phyloP scores from a whole-genome alignment of 2,888 invertebrate species.

The Pteria penguin region DNA sequence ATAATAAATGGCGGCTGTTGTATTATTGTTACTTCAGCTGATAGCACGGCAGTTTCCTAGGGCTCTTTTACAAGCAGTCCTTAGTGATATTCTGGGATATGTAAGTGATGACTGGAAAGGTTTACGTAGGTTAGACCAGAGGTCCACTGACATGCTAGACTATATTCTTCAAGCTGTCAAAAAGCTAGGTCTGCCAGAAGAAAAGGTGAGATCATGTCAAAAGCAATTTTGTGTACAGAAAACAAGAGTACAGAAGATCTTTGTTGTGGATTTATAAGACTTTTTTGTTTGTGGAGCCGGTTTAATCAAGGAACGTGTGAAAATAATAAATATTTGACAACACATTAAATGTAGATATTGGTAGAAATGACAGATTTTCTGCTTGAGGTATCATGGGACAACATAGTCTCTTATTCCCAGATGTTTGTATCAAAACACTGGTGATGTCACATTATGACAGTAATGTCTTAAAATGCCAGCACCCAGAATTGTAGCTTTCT shows the following conservation, averaged over 20 bases:
- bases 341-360: too few relatives aligned
- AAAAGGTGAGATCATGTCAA: conserved; percentile 75
- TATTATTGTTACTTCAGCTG: conserved; percentile 75
- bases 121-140: conserved; percentile 82
- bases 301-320: too few relatives aligned
- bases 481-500: too few relatives aligned
- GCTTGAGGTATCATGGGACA: too few relatives aligned
- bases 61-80: conserved; percentile 85
- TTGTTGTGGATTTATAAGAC: not conserved
- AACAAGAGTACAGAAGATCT: not conserved
- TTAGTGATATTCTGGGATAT: conserved; percentile 81
- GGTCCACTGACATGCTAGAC: conserved; percentile 84
- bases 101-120: conserved; percentile 59
- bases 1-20: too few relatives aligned
- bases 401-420: too few relatives aligned
- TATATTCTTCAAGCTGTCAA: conserved; percentile 86
- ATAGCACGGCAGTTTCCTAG: conserved; percentile 86
- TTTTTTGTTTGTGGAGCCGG: not conserved
- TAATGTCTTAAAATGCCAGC: too few relatives aligned
- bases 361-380: too few relatives aligned
- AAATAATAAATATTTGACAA: too few relatives aligned
- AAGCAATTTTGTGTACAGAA: not conserved
- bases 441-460: too few relatives aligned
- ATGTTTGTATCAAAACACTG: too few relatives aligned
- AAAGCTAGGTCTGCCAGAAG: conserved; percentile 83